Conservation (phyloP, 2,888 invertebrate species). For the Agonopterix alstromeriana region DNA sequence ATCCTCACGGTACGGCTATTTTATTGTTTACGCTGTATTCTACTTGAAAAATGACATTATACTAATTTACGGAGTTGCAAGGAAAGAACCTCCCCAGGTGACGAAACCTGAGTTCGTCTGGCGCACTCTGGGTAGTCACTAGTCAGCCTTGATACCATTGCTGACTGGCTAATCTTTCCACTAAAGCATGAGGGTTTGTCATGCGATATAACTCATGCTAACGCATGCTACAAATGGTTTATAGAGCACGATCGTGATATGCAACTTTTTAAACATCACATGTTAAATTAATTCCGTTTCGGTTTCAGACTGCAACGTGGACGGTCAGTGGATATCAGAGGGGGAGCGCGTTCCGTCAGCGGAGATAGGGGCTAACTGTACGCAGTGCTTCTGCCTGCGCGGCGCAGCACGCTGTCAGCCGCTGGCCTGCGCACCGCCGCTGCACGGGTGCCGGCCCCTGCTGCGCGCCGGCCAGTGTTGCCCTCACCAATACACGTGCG, state of each 20-base stretch:
- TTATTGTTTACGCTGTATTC: no score
- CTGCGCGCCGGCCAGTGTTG: conserved; percentile 88
- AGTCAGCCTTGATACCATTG: no score
- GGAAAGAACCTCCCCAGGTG: no score
- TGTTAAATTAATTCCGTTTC: background rate
- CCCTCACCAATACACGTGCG: conserved; percentile 88
- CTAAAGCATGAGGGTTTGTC: no score
- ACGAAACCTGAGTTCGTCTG: no score
- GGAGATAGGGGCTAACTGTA: conserved; percentile 76
- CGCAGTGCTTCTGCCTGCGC: conserved; percentile 88
- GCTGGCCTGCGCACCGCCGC: conserved; percentile 84
- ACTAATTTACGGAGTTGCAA: no score
- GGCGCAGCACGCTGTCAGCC: conserved; percentile 85
- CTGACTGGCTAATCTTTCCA: no score
- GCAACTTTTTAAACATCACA: background rate
- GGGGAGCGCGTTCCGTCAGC: conserved; percentile 80
- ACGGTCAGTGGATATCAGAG: conserved; percentile 79
- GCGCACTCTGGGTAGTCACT: no score
- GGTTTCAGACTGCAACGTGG: conserved; percentile 79
- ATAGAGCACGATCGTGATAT: background rate
- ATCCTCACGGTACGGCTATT: conserved; percentile 29
- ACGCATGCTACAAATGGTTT: no score
- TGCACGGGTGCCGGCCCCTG: conserved; percentile 86
- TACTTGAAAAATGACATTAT: no score
- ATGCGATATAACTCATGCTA: no score